Base-by-base conservation (phyloP, 2,888 invertebrate genomes). In the Aphodius sticticus region DNA sequence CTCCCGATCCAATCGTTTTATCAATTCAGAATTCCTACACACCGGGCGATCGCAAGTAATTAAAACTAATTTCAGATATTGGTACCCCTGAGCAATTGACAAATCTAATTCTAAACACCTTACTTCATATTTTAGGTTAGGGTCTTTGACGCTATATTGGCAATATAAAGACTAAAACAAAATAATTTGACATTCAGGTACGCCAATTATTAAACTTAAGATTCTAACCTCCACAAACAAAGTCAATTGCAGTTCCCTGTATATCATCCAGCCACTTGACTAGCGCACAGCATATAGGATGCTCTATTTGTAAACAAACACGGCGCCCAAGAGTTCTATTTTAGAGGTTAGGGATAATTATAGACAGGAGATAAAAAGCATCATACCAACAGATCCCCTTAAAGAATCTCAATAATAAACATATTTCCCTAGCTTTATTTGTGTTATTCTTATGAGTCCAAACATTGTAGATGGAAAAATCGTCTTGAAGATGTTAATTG, bases 261-360 rank as follows among this genome's bases (percentile, higher is more conserved):
- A 26, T 26, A 26, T 26, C 26, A 2, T 2, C 26, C 26, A 26
- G 26, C 26, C 26, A 26, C 26, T 26, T 26, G 26, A 26, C 26
- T 26, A 26, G 26, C n/a, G 26, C 26, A 26, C 26, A 26, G 26
- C 26, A 12, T 53, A 53, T 53, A 53, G 53, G 53, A 53, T 53
- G 53, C 53, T 53, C 12, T 53, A 53, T 37, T 74, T 74, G 74
- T 74, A 74, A 74, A 74, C 74, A 74, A 74, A 74, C 74, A 37
- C 70, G 53, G 74, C 74, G 74, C 35, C 71, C 35, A 53, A 53
- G 53, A 16, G 74, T 35, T 74, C 74, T 74, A 74, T 74, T 74
- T 74, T 74, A 74, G 36, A 74, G 74, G 74, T 74, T 74, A 35
- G 36, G 74, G 74, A 74, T 74, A 74, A 74, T 74, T 36, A 74